Percentiles rank a stretch among this genome's conserved stretches.
phyloP scores from a whole-genome alignment of 2,797 vertebrate genomes.

The Uromys caudimaculatus region DNA sequence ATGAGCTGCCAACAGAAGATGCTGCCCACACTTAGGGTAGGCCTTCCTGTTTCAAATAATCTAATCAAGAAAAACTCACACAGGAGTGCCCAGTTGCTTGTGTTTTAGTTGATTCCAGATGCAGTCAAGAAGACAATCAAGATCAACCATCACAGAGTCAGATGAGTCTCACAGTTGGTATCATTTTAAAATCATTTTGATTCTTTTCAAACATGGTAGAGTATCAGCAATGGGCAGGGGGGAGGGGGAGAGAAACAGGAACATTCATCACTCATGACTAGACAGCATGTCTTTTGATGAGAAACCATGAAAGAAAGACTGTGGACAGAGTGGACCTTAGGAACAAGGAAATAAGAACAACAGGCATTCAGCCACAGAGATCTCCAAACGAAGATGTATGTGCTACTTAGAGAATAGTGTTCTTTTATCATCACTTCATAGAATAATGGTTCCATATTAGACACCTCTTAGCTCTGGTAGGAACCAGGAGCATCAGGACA shows the following conservation, averaged over 20 bases:
- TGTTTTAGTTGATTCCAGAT: background rate
- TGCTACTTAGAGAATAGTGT: background rate
- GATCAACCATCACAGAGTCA: background rate
- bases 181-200: conserved; percentile 13
- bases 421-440: conserved; percentile 9
- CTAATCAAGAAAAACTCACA: background rate
- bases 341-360: background rate
- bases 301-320: conserved; percentile 30
- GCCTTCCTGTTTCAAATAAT: background rate
- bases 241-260: background rate
- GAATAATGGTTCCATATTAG: conserved; percentile 41
- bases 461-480: background rate
- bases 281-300: conserved; percentile 2
- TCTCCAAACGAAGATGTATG: background rate
- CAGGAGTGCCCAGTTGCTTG: background rate
- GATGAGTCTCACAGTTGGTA: background rate
- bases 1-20: background rate
- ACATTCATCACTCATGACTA: background rate
- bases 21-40: background rate
- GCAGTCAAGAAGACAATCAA: background rate
- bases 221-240: background rate
- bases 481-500: conserved; percentile 9
- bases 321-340: background rate
- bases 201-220: conserved; percentile 11
- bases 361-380: background rate